phyloP scores from a whole-genome alignment of 2,113 vertebrate genomes.

The Promerops cafer region DNA sequence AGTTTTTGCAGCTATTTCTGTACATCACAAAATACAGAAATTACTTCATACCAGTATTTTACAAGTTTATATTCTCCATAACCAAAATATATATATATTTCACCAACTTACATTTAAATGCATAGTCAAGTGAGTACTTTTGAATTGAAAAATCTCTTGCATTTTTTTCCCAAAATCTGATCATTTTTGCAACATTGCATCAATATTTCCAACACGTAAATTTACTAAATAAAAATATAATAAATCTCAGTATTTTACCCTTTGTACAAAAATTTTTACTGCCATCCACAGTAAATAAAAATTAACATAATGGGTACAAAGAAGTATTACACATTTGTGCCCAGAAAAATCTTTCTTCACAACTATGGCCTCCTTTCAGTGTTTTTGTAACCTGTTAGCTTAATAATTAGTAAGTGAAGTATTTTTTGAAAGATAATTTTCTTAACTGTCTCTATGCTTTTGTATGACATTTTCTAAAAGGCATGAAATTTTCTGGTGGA shows the following conservation, averaged over 20 bases:
- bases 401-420: not conserved
- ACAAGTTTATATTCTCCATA: not conserved
- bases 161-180: fast-evolving
- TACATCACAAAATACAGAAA: not conserved
- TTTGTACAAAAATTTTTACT: not conserved
- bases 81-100: not conserved
- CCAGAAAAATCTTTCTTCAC: not conserved
- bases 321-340: not conserved
- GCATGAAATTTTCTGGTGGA: not conserved
- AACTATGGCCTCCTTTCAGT: not conserved
- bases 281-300: not conserved
- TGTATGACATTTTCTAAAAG: not conserved
- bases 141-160: not conserved
- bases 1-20: not conserved
- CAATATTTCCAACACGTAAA: not conserved
- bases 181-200: not conserved
- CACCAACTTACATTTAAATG: not conserved
- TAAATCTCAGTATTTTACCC: not conserved
- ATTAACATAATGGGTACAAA: not conserved
- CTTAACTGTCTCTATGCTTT: not conserved
- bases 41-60: not conserved
- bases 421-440: not conserved
- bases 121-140: not conserved
- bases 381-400: not conserved
- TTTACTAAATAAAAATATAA: not conserved